These are phyloP conservation scores for Sapayoa aenigma DNA, from an alignment of 2,113 vertebrate genomes.

Conservation along the genomic window DNA sequence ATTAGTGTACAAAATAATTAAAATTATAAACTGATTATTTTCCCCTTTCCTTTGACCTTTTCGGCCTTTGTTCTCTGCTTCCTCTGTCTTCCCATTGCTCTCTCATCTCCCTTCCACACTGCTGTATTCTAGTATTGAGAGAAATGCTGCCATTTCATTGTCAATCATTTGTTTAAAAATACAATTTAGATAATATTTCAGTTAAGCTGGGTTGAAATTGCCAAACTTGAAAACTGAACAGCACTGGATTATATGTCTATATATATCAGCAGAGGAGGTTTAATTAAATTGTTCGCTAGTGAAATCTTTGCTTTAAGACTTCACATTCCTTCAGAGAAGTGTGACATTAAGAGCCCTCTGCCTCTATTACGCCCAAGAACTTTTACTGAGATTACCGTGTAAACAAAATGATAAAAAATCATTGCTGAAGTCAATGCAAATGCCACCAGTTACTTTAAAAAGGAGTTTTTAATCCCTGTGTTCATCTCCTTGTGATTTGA, in stretches of 20 bases:
- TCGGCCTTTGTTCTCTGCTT: neutral
- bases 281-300: slow-evolving; percentile 41
- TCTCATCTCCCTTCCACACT: neutral
- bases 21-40: neutral
- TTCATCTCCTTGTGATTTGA: neutral
- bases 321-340: slow-evolving; percentile 27
- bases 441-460: neutral
- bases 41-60: neutral
- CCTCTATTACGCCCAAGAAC: neutral
- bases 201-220: slow-evolving; percentile 5
- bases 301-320: slow-evolving; percentile 45
- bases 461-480: neutral
- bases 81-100: neutral
- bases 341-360: neutral
- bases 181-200: slow-evolving; percentile 34
- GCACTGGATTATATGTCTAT: slow-evolving; percentile 23
- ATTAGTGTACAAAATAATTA: neutral
- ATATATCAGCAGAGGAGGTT: slow-evolving; percentile 30
- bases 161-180: slow-evolving; percentile 13
- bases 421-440: neutral
- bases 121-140: neutral
- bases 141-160: neutral
- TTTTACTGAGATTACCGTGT: neutral
- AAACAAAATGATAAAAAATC: neutral
- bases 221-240: neutral